These are phyloP conservation scores for Sciurus vulgaris DNA, from an alignment of 2,797 vertebrate species.

Conservation along the genomic window DNA sequence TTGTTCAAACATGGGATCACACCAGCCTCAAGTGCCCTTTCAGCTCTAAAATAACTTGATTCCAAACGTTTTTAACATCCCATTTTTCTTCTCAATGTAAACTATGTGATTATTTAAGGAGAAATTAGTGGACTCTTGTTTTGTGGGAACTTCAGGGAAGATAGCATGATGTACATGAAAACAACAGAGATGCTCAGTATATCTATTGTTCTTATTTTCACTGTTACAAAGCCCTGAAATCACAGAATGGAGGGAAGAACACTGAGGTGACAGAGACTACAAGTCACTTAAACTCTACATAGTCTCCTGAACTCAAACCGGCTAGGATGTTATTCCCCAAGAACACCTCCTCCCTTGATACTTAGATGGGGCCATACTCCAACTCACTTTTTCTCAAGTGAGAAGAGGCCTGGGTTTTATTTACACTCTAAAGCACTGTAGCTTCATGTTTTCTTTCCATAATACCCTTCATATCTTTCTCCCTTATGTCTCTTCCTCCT, in stretches of 20 bases:
- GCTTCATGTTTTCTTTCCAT: slow-evolving; percentile 16
- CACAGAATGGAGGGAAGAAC: not conserved
- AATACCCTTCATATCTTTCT: not conserved
- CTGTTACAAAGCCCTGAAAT: not conserved
- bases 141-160: not conserved
- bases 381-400: not conserved
- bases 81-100: not conserved
- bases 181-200: not conserved
- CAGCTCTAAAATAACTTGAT: slow-evolving; percentile 40
- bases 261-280: not conserved
- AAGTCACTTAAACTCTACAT: slow-evolving; percentile 9
- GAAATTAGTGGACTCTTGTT: not conserved
- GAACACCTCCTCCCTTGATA: not conserved
- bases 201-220: not conserved
- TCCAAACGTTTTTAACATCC: not conserved
- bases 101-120: not conserved
- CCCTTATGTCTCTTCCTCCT: slow-evolving; percentile 35
- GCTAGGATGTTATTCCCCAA: not conserved
- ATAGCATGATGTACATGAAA: not conserved
- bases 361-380: not conserved
- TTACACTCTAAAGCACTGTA: not conserved
- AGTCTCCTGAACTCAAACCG: not conserved
- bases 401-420: not conserved
- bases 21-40: slow-evolving; percentile 26
- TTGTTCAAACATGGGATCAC: not conserved